phyloP scores from a whole-genome alignment of 2,113 vertebrate species.

The Nyctibius bracteatus region DNA sequence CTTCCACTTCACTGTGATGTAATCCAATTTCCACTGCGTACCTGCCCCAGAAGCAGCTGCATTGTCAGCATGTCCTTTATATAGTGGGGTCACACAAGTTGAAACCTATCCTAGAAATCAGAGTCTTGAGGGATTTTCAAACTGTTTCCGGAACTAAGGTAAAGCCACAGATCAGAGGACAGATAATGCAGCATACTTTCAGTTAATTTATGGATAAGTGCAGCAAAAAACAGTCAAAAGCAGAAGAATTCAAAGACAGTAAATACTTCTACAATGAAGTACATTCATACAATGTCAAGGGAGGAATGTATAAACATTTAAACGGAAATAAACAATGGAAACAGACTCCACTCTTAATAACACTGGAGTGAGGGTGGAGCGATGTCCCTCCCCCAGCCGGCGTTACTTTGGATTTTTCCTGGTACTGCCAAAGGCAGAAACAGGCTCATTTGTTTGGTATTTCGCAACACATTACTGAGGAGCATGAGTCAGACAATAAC shows the following conservation, averaged over 20 bases:
- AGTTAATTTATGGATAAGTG: background rate
- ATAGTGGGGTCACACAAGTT: background rate
- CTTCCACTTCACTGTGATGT: background rate
- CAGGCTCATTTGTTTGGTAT: background rate
- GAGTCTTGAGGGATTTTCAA: background rate
- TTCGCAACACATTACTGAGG: background rate
- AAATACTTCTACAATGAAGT: background rate
- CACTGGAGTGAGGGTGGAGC: background rate
- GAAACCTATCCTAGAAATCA: background rate
- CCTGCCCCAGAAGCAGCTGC: background rate
- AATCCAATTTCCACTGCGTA: background rate
- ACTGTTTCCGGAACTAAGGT: background rate
- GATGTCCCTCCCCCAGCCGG: background rate
- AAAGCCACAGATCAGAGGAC: background rate
- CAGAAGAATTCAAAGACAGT: background rate
- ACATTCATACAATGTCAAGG: background rate
- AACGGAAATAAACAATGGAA: background rate
- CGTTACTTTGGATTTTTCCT: background rate
- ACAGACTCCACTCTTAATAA: background rate
- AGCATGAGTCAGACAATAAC: background rate
- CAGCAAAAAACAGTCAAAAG: background rate
- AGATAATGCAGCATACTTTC: background rate
- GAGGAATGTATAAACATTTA: background rate
- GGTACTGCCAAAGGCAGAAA: background rate
- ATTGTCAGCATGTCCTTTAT: background rate